Percentiles rank a stretch among this genome's conserved stretches.
These are phyloP conservation scores for Ia io DNA, from an alignment of 2,113 vertebrate genomes.

Conservation along the genomic window DNA sequence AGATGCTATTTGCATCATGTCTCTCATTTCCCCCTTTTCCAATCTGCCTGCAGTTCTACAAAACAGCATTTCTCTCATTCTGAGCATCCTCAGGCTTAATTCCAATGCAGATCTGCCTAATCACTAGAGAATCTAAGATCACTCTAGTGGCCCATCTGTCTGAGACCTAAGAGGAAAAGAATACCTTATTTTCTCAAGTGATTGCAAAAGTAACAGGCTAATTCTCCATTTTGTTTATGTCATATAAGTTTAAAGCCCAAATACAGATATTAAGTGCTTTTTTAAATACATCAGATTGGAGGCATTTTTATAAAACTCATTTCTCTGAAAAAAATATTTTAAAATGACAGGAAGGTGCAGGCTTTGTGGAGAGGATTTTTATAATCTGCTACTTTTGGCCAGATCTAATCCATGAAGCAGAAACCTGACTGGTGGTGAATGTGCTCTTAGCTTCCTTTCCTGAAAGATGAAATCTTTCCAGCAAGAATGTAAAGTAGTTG, in stretches of 20 bases:
- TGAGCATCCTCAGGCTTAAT: neutral
- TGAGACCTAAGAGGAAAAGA: neutral
- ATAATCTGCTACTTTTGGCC: neutral
- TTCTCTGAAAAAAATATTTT: neutral
- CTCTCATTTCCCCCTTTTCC: neutral
- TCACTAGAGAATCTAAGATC: neutral
- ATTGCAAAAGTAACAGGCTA: neutral
- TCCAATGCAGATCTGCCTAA: neutral
- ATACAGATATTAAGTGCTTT: neutral
- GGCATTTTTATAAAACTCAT: neutral
- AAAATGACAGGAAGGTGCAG: neutral
- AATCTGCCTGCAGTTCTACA: neutral
- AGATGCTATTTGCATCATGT: neutral
- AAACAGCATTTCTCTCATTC: neutral
- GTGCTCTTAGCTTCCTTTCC: neutral
- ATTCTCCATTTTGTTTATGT: neutral
- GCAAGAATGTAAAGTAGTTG: neutral
- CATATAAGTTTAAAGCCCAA: neutral
- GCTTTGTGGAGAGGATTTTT: neutral
- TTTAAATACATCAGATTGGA: conserved; percentile 11
- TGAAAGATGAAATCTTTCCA: neutral
- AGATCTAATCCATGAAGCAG: neutral
- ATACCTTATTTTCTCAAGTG: neutral
- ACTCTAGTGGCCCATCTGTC: neutral
- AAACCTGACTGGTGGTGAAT: neutral